A percentile compares a stretch with the other conserved stretches of the same genome.
These are phyloP conservation scores for Macrostomum lignano DNA, from an alignment of 1,140 invertebrate genomes.

Conservation along the genomic window DNA sequence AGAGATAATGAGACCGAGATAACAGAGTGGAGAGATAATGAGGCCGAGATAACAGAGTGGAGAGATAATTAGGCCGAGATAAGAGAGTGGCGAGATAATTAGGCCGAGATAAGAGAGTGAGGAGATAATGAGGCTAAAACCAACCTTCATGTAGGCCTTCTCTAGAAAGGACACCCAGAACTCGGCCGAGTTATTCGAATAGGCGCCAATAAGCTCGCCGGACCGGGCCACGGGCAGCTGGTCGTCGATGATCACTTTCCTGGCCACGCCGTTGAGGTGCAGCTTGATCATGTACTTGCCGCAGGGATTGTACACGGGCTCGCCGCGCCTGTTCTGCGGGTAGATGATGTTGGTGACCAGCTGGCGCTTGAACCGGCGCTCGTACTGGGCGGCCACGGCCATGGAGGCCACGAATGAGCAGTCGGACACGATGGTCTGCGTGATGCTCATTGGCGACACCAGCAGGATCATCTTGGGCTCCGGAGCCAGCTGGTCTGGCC, in stretches of 20 bases:
- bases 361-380: constrained; percentile 52
- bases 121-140: too few relatives aligned
- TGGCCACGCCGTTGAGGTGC: constrained; percentile 59
- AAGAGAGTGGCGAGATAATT: too few relatives aligned
- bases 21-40: too few relatives aligned
- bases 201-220: constrained; percentile 30
- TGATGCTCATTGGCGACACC: constrained; percentile 65
- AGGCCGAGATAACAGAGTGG: too few relatives aligned
- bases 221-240: constrained; percentile 48
- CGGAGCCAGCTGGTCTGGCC: constrained; percentile 51
- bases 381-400: constrained; percentile 68
- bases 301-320: constrained; percentile 66
- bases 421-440: constrained; percentile 75
- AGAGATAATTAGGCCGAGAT: too few relatives aligned
- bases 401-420: constrained; percentile 90
- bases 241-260: constrained; percentile 67
- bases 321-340: constrained; percentile 54
- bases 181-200: constrained; percentile 51
- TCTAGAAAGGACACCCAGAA: constrained; percentile 81
- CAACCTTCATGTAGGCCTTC: constrained; percentile 94
- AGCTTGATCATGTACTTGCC: constrained; percentile 90
- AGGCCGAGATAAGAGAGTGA: too few relatives aligned
- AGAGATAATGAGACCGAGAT: too few relatives aligned
- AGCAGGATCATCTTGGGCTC: constrained; percentile 50
- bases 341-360: constrained; percentile 55